Evolutionary conservation across 2,888 invertebrate genomes (phyloP).

Genomic region (Aphodius granarius): DNA sequence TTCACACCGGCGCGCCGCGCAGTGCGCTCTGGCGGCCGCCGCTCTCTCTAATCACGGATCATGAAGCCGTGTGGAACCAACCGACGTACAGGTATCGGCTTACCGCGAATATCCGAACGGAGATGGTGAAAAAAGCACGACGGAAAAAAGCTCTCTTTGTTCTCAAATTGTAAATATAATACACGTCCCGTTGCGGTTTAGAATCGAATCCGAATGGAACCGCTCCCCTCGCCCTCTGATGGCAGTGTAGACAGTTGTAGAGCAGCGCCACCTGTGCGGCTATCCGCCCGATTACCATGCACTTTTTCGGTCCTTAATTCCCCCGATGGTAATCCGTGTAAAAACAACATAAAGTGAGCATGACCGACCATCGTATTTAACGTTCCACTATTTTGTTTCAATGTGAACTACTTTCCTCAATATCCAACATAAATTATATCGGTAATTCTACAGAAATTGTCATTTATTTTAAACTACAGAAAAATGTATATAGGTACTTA

Average conservation of each 20-base stretch:
- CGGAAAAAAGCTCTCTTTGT: constrained; percentile 36
- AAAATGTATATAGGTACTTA: too few relatives aligned
- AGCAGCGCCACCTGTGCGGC: background rate
- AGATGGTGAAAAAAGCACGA: constrained; percentile 37
- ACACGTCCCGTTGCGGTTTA: constrained; percentile 47
- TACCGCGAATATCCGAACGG: constrained; percentile 35
- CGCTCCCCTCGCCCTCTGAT: background rate
- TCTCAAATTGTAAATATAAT: constrained; percentile 45
- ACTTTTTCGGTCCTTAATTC: background rate
- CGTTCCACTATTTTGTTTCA: background rate
- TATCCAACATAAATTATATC: background rate
- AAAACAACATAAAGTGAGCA: background rate
- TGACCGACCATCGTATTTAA: background rate
- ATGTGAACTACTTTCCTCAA: background rate
- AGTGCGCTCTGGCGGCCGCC: background rate
- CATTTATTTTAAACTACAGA: too few relatives aligned
- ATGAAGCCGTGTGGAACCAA: constrained; percentile 45
- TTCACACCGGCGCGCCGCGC: background rate
- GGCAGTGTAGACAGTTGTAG: too few relatives aligned
- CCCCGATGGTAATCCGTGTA: background rate
- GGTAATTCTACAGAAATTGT: too few relatives aligned
- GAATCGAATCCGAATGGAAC: background rate
- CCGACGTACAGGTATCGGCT: constrained; percentile 38
- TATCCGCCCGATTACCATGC: background rate
- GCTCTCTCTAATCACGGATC: constrained; percentile 42